Evolutionary conservation across 2,888 invertebrate genomes (phyloP), one percentile per base, ranked within the genome.

Genomic region (Augochlorella aurata): DNA sequence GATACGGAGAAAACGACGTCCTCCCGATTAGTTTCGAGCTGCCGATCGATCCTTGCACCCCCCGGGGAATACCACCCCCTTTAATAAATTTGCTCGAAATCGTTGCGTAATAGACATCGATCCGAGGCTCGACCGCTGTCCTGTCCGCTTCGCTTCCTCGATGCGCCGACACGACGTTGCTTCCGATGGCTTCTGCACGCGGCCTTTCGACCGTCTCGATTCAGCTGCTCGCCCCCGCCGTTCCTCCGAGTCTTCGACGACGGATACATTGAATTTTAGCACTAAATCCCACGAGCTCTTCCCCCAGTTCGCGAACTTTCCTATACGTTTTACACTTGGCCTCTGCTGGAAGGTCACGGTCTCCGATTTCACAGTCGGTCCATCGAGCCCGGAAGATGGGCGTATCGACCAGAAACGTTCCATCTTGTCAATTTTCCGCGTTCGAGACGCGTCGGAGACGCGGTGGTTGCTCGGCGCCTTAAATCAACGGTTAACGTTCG

Each of bases 401-500:
- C 58, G 74, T 68, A 68, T 2, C 50, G 76, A 67, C 29, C 54
- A 29, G 12, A 65, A 24, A 50, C 73, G 75, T 73, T 79, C 77
- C 65, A 78, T 76, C 66, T 85, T 86, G 88, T 90, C 90, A 89
- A 90, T 90, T 90, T 89, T 84, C 83, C 83, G 74, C 83, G 82
- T 78, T 87, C 84, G 38, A 90, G 85, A 78, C 77, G 83, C 82
- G 80, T 85, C 78, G 86, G 85, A 84, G 85, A 29, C 38, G 38
- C 38, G 38, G 38, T 38, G 38, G 38, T 38, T 4, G 38, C 38
- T 38, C 38, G 38, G 38, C 38, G 38, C 38, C 38, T 85, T 92
- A 90, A 91, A 92, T 92, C 91, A 90, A 85, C 81, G 78, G 84
- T 89, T 88, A 87, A 87, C 85, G 87, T 83, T 84, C 82, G 74